Base-by-base conservation (phyloP, 92 coral and sea anemone species). In the Actinostola sp. region DNA sequence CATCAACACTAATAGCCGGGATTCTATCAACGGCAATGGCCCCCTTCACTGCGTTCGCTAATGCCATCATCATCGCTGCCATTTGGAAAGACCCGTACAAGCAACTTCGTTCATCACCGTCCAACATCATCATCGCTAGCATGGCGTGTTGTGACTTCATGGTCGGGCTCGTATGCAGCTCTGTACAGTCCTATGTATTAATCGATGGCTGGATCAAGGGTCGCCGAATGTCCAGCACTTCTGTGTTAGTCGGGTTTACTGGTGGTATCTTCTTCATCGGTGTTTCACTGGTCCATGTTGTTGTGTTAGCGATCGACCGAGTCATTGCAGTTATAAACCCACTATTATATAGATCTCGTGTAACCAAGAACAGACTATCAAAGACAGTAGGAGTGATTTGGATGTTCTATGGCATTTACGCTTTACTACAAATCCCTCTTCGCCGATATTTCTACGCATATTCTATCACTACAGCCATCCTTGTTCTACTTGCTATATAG, bases 81-180 rank as follows among this genome's bases (percentile, higher is more conserved):
- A 51, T 68, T 7, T 68, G 74, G 74, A 68, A 68, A 68, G 74
- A 68, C 23, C 74, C 74, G 28, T 68, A 50, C 62, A 68, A 68
- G 19, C 43, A 17, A 51, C 74, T 68, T 46, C 74, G 74, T 16
- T 50, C 74, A 4, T 68, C 74, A 16, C 74, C 74, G 35, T 68
- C 74, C 23, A 68, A 68, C 32, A 68, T 68, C 48, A 50, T 68
- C 5, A 68, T 68, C 19, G 74, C 50, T 30, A 68, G 74, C 33
- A 68, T 68, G 74, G 74, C 74, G 32, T 50, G 45, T n/a, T 30
- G 74, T 51, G 74, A 68, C 23, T 33, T 68, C 34, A 27, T 68
- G 17, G 62, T 68, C 19, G 74, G 74, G 6, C 15, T 51, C 10
- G 49, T 50, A 2, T 67, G 73, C 38, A 67, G 61, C 19, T 20